Conservation (phyloP, 2,888 invertebrate genomes). For the Alloscopus bannaensis region DNA sequence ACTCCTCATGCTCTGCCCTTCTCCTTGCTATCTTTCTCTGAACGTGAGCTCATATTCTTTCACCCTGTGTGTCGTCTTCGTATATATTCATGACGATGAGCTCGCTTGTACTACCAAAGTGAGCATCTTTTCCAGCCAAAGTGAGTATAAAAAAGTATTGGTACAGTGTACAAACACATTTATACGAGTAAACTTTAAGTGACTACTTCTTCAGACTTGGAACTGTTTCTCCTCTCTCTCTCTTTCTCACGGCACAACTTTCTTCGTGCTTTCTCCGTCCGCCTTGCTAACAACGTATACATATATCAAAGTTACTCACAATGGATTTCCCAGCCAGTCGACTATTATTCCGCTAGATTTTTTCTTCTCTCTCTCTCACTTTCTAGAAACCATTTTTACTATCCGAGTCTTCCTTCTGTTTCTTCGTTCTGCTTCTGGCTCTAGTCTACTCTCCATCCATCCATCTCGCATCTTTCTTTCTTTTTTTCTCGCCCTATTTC, state of each 20-base stretch:
- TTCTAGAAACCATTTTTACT: no score
- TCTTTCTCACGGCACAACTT: no score
- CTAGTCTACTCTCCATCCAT: slow-evolving; percentile 31
- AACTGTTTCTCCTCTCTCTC: neutral
- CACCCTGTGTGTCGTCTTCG: neutral
- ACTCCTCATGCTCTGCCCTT: neutral
- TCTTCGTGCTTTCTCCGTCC: neutral
- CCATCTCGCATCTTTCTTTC: slow-evolving; percentile 26
- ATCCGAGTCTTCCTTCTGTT: no score
- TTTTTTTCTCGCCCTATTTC: slow-evolving; percentile 2
- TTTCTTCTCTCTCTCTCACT: slow-evolving; percentile 18
- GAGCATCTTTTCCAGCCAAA: no score
- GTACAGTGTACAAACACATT: slow-evolving; percentile 22
- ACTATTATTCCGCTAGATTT: slow-evolving; percentile 14
- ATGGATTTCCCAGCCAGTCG: neutral
- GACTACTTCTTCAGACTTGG: slow-evolving; percentile 21
- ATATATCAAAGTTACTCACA: slow-evolving; percentile 25
- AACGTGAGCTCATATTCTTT: no score
- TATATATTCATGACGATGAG: slow-evolving; percentile 20
- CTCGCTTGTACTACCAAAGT: no score
- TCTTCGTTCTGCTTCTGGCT: slow-evolving; percentile 31
- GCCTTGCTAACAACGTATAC: slow-evolving; percentile 1
- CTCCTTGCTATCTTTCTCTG: no score
- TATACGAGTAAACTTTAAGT: slow-evolving; percentile 35
- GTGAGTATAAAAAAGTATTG: neutral